phyloP scores from a whole-genome alignment of 2,113 vertebrate species.

The Dolichallabes microphthalmus region DNA sequence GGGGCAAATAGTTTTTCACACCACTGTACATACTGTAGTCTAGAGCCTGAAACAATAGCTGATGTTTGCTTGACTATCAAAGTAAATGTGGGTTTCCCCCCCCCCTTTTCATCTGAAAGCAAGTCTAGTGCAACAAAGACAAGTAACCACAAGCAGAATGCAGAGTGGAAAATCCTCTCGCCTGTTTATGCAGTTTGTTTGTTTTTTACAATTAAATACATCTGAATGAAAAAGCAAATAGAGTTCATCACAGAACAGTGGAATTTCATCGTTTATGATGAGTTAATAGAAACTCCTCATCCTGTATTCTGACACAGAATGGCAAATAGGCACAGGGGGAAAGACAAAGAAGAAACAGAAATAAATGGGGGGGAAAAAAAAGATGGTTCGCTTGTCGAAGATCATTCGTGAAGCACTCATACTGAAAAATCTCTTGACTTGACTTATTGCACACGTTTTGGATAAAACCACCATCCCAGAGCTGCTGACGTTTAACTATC shows the following conservation, averaged over 20 bases:
- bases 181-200: constrained; percentile 47
- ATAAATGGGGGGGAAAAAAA: constrained; percentile 13
- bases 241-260: constrained; percentile 49
- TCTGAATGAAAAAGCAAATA: constrained; percentile 57
- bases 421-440: constrained; percentile 27
- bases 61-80: background rate
- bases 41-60: background rate
- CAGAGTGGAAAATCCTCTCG: constrained; percentile 51
- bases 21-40: background rate
- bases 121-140: background rate
- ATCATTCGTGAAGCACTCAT: constrained; percentile 19
- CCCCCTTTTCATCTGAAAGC: background rate
- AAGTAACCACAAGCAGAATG: constrained; percentile 33
- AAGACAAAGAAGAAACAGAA: constrained; percentile 3
- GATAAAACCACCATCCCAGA: constrained; percentile 23
- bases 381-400: constrained; percentile 36
- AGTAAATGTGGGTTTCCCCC: background rate
- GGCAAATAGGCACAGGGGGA: constrained; percentile 60
- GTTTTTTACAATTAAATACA: constrained; percentile 68
- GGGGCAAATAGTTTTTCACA: too few relatives aligned
- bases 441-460: constrained; percentile 41
- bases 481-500: constrained; percentile 15
- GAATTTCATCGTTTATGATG: constrained; percentile 35
- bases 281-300: constrained; percentile 54
- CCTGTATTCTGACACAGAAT: constrained; percentile 50